Conservation (phyloP, 2,888 invertebrate species). For the Myopa tessellatipennis region DNA sequence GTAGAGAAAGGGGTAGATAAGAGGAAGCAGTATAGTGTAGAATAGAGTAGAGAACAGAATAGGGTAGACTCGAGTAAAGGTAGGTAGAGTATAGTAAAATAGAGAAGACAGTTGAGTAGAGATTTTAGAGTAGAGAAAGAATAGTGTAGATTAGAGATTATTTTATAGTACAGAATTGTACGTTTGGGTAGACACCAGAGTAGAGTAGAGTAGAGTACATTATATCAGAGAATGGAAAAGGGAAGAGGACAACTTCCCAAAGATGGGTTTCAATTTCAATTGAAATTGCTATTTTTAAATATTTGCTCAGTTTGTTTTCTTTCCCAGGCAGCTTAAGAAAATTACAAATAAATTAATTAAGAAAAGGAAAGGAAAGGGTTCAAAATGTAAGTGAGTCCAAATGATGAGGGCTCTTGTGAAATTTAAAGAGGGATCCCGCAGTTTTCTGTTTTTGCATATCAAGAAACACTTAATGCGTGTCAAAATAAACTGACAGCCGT, state of each 20-base stretch:
- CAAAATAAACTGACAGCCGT: constrained; percentile 3
- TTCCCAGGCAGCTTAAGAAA: constrained; percentile 4
- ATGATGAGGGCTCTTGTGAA: background rate
- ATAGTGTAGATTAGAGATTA: too few relatives aligned
- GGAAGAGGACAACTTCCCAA: too few relatives aligned
- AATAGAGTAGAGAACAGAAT: too few relatives aligned
- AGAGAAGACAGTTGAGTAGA: too few relatives aligned
- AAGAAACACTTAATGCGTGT: background rate
- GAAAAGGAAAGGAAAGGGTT: background rate
- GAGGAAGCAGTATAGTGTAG: too few relatives aligned
- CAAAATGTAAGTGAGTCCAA: background rate
- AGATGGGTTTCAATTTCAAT: background rate
- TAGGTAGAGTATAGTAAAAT: too few relatives aligned
- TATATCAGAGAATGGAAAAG: background rate
- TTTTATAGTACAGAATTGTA: too few relatives aligned
- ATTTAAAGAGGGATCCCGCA: background rate
- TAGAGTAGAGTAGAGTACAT: too few relatives aligned
- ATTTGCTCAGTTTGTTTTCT: background rate
- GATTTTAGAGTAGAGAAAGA: too few relatives aligned
- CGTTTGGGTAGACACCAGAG: too few relatives aligned
- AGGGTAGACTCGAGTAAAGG: too few relatives aligned
- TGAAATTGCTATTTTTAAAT: background rate
- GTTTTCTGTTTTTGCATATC: constrained; percentile 1
- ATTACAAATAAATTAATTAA: background rate
- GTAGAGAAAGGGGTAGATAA: too few relatives aligned